Evolutionary conservation across 1,140 invertebrate genomes (phyloP).

Genomic region (Heliconius melpomene): DNA sequence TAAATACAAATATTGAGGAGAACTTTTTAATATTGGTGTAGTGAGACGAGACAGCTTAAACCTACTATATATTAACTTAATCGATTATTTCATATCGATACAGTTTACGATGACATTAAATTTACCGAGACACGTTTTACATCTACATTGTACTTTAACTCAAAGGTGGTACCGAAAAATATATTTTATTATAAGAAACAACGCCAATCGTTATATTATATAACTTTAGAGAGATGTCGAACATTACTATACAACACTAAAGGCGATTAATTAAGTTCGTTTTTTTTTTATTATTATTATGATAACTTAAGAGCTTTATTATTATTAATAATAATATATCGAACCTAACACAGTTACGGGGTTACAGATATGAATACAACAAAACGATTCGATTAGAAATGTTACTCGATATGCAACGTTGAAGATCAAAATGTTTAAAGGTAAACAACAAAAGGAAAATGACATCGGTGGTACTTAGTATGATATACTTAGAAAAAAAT

Average conservation of each 20-base stretch:
- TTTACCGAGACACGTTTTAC: slow-evolving; percentile 72
- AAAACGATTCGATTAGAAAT: slow-evolving; percentile 78
- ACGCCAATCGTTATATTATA: slow-evolving; percentile 67
- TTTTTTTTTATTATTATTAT: slow-evolving; percentile 53
- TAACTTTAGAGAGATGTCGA: slow-evolving; percentile 70
- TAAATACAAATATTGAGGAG: slow-evolving; percentile 67
- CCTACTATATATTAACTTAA: slow-evolving; percentile 64
- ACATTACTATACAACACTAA: slow-evolving; percentile 62
- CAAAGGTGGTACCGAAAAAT: slow-evolving; percentile 80
- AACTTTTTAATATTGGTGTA: slow-evolving; percentile 61
- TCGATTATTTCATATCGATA: slow-evolving; percentile 69
- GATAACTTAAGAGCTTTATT: slow-evolving; percentile 65
- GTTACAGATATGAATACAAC: slow-evolving; percentile 76
- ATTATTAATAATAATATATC: slow-evolving; percentile 42
- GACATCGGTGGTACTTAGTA: slow-evolving; percentile 73
- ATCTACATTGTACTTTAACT: slow-evolving; percentile 80
- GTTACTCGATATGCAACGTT: slow-evolving; percentile 79
- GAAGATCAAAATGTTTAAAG: slow-evolving; percentile 62
- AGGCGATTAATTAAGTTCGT: slow-evolving; percentile 58
- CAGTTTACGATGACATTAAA: slow-evolving; percentile 63
- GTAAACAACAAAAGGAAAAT: slow-evolving; percentile 63
- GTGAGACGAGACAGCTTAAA: slow-evolving; percentile 76
- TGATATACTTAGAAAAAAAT: slow-evolving; percentile 51
- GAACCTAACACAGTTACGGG: slow-evolving; percentile 68
- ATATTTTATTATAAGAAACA: slow-evolving; percentile 74